Evolutionary conservation across 2,888 invertebrate species (phyloP).

Genomic region (Melangyna quadrimaculata): DNA sequence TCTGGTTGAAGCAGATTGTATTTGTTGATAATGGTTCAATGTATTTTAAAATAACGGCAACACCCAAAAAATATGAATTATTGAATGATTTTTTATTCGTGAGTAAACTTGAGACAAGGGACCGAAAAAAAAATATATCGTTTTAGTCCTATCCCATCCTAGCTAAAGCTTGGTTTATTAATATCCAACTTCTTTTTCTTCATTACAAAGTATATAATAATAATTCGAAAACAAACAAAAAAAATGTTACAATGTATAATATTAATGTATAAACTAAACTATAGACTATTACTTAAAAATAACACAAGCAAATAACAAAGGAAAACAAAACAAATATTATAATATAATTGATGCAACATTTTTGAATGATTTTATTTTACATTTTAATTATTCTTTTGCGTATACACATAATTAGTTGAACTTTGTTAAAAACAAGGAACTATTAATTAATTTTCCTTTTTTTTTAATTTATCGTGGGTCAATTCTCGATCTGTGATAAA

Average conservation of each 20-base stretch:
- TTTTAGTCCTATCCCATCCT: slow-evolving; percentile 11
- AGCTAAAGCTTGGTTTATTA: slow-evolving; percentile 40
- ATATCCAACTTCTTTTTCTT: slow-evolving; percentile 29
- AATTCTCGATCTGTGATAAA: too few relatives aligned
- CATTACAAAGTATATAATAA: slow-evolving; percentile 50
- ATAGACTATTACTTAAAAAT: slow-evolving; percentile 13
- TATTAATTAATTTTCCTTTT: too few relatives aligned
- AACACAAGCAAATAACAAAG: slow-evolving; percentile 6
- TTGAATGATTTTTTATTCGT: slow-evolving; percentile 3
- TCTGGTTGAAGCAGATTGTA: slow-evolving; percentile 18
- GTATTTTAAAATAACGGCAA: slow-evolving; percentile 26
- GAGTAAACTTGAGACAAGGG: slow-evolving; percentile 14
- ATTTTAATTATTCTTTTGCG: too few relatives aligned
- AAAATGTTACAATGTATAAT: slow-evolving; percentile 57
- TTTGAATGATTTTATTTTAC: not conserved
- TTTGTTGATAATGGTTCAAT: slow-evolving; percentile 23
- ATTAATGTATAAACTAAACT: slow-evolving; percentile 54
- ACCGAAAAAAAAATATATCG: slow-evolving; percentile 15
- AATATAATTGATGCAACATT: slow-evolving; percentile 41
- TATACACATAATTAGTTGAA: too few relatives aligned
- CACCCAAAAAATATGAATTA: slow-evolving; percentile 28
- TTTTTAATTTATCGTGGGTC: too few relatives aligned
- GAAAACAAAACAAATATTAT: slow-evolving; percentile 2
- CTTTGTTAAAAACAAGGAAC: too few relatives aligned
- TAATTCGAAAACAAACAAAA: slow-evolving; percentile 40